Percentiles rank a stretch among this genome's conserved stretches.
Evolutionary conservation across 35 echinoderm and acorn worm species (phyloP).

Genomic region (Patiria miniata): DNA sequence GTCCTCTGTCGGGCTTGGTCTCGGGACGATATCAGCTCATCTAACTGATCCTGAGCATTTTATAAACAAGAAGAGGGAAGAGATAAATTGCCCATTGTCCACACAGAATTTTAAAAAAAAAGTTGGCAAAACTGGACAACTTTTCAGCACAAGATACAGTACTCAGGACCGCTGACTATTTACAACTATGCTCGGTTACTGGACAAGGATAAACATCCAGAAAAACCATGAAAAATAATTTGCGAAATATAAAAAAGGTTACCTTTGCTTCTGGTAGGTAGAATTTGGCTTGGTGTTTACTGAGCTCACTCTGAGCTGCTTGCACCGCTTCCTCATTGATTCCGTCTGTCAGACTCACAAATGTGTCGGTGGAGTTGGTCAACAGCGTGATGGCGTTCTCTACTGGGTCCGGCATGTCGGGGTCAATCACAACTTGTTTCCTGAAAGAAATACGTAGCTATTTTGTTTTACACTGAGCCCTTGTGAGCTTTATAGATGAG

Average conservation of each 20-base stretch:
- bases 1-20: neutral
- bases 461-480: too few species aligned
- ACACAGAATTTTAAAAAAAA: too few species aligned
- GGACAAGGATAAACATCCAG: too few species aligned
- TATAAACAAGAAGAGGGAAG: neutral
- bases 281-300: neutral
- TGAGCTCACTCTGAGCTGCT: neutral
- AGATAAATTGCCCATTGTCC: too few species aligned
- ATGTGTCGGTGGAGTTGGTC: neutral
- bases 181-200: too few species aligned
- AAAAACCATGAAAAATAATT: neutral
- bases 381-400: neutral
- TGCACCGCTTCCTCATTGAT: neutral
- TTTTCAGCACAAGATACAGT: too few species aligned
- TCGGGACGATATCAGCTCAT: neutral
- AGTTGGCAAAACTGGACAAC: too few species aligned
- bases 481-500: too few species aligned
- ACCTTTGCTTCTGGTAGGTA: neutral
- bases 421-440: neutral
- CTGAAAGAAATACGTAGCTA: too few species aligned
- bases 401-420: neutral
- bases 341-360: slow-evolving; percentile 1
- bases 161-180: too few species aligned
- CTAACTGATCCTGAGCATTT: neutral
- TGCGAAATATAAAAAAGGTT: neutral